phyloP scores from a whole-genome alignment of 2,797 vertebrate genomes.

The Tympanoctomys barrerae region DNA sequence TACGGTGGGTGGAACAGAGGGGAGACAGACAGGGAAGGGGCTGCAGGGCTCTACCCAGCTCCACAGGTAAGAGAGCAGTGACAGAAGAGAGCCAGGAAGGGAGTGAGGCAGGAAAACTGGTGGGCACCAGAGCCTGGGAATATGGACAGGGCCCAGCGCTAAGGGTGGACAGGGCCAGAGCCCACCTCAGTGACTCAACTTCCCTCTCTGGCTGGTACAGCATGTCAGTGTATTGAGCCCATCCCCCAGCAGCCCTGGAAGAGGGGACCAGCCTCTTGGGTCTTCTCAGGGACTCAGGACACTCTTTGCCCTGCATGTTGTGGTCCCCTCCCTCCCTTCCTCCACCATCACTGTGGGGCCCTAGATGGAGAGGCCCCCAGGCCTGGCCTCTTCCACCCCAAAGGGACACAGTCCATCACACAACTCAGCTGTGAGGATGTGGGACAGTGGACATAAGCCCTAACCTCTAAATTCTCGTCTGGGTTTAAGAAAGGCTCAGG shows the following conservation, averaged over 20 bases:
- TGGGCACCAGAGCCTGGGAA: fast-evolving
- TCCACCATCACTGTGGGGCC: neutral
- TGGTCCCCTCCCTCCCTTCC: neutral
- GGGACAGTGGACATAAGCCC: neutral
- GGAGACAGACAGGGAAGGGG: neutral
- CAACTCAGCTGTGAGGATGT: neutral
- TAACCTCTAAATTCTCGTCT: neutral
- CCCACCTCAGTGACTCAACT: fast-evolving
- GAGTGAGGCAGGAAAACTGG: neutral
- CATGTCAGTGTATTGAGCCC: neutral
- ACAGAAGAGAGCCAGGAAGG: neutral
- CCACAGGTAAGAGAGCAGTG: neutral
- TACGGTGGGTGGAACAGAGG: neutral
- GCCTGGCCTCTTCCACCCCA: neutral
- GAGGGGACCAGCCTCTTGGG: neutral
- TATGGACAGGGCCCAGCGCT: neutral
- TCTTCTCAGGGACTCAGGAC: neutral
- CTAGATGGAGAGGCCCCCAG: neutral
- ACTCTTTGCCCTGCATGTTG: too few species aligned
- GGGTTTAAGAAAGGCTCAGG: neutral
- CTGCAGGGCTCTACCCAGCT: neutral
- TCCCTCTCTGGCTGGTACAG: too few species aligned
- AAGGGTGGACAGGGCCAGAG: neutral
- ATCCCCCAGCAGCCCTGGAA: neutral
- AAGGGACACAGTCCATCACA: neutral